Evolutionary conservation across 1,140 invertebrate genomes (phyloP), one percentile per base, ranked within the genome.

Genomic region (Hylaeus volcanicus): DNA sequence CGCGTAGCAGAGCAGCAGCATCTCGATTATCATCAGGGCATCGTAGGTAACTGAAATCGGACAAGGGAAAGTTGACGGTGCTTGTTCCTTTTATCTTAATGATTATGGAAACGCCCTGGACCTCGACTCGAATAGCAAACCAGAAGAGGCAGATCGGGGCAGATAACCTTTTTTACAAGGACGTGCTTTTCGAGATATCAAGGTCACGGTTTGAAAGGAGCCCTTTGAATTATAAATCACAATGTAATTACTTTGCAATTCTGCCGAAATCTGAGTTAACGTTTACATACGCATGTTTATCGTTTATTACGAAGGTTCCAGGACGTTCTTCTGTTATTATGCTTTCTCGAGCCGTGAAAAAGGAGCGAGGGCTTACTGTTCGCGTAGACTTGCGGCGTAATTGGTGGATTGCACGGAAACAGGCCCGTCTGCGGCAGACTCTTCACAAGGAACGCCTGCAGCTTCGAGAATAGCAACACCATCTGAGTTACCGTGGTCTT

Each of bases 1-100:
- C n/a, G 89, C 91, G 86, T 91, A 93, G 82, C 91, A 91, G 41
- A 93, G 91, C 83, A 93, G 82, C 88, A 93, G 83, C 93, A 93
- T 93, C 83, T 93, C 93, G 89, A 93, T 90, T 90, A 93, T 81
- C 89, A 93, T 92, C 89, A 93, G 88, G 63, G 89, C 79, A 88
- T 93, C 91, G 88, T 90, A 92, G 65, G 92, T 93, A 81, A 93
- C 93, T 93, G 90, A 89, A 93, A 93, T 88, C 65, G 83, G 86
- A 65, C 81, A 83, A 58, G 81, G 61, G 26, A 66, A 74, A 79
- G 78, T 73, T 51, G 64, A 78, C 68, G 68, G 66, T 56, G 45
- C 41, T 48, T 8, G 79, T 81, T 56, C 48, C 1, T 12, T 76
- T 69, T 80, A 80, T 68, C 73, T 75, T n/a, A 0, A 39, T 51